A percentile compares a stretch with the other conserved stretches of the same genome.
Evolutionary conservation across 2,888 invertebrate species (phyloP).

Genomic region (Drosophila putrida): DNA sequence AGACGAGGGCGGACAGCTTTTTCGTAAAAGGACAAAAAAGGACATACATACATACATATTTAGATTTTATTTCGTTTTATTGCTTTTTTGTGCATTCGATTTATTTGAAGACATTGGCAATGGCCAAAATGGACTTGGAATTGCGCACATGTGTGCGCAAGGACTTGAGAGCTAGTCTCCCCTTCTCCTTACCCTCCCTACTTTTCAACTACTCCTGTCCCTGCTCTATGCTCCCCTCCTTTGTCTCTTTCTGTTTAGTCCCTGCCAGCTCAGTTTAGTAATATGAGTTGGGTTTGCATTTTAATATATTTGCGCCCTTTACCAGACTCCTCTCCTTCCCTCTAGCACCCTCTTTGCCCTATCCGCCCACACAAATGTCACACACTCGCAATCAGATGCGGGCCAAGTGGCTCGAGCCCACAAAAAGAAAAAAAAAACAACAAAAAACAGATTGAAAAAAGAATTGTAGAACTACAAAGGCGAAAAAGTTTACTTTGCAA

Average conservation of each 20-base stretch:
- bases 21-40: slow-evolving; percentile 57
- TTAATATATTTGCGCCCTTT: slow-evolving; percentile 73
- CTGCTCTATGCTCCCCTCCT: neutral
- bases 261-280: slow-evolving; percentile 38
- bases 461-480: slow-evolving; percentile 67
- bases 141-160: slow-evolving; percentile 81
- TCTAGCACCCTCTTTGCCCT: neutral
- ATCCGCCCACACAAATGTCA: slow-evolving; percentile 61
- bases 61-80: slow-evolving; percentile 82
- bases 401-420: slow-evolving; percentile 60
- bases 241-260: slow-evolving; percentile 21
- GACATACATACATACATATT: slow-evolving; percentile 66
- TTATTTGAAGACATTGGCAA: slow-evolving; percentile 77
- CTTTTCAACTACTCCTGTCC: too few species aligned
- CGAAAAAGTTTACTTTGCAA: slow-evolving; percentile 79
- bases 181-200: neutral
- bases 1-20: slow-evolving; percentile 23
- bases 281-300: slow-evolving; percentile 82
- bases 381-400: slow-evolving; percentile 78
- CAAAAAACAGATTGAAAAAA: slow-evolving; percentile 5
- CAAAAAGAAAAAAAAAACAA: neutral
- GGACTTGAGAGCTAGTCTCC: slow-evolving; percentile 56
- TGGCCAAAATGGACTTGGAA: slow-evolving; percentile 79
- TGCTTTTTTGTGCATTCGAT: slow-evolving; percentile 82
- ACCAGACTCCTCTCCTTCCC: neutral